Evolutionary conservation across 2,113 vertebrate genomes (phyloP), one percentile per base, ranked within the genome.

Genomic region (Trematocara nigrifrons): DNA sequence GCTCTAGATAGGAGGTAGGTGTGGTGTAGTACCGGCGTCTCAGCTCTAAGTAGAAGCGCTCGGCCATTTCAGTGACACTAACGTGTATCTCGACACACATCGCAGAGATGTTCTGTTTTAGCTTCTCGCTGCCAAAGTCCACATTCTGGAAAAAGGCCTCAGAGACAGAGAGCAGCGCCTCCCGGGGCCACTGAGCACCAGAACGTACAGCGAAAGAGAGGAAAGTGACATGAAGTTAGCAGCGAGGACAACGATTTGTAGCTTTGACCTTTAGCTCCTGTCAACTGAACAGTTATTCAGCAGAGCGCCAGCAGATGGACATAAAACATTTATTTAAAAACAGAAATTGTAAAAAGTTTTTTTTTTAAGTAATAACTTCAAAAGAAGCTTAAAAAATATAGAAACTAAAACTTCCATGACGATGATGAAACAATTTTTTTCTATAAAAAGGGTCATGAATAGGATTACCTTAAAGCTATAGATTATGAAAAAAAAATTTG

Each of bases 21-120:
- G 96, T 97, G 5, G 97, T 97, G 88, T 97, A 98, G 91, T 97
- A 97, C 6, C 96, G 87, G 4, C 97, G 91, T 16, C 97, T 95
- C 53, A 98, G 94, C 87, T 97, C 97, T 0, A 87, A 87, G 69
- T 96, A 97, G 81, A 97, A 97, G 74, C 94, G 91, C 2, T 97
- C 97, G 0, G 97, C 97, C 95, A 96, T 97, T n/a, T 95, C 95
- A 9, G 94, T 95, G 54, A 97, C 97, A 7, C 96, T 97, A 56
- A 97, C 66, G 71, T 97, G 97, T 45, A 97, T 97, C 38, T 97
- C 96, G 87, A 98, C 97, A 7, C 97, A 97, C 96, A 98, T 97
- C 82, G 96, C 15, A 3, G 96, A 97, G 79, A 97, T 94, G 35
- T 92, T 97, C 42, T 92, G 92, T 86, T 96, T 97, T 56, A 97